Evolutionary conservation across 2,113 vertebrate species (phyloP), one percentile per base, ranked within the genome.

Genomic region (Callocephalon fimbriatum): DNA sequence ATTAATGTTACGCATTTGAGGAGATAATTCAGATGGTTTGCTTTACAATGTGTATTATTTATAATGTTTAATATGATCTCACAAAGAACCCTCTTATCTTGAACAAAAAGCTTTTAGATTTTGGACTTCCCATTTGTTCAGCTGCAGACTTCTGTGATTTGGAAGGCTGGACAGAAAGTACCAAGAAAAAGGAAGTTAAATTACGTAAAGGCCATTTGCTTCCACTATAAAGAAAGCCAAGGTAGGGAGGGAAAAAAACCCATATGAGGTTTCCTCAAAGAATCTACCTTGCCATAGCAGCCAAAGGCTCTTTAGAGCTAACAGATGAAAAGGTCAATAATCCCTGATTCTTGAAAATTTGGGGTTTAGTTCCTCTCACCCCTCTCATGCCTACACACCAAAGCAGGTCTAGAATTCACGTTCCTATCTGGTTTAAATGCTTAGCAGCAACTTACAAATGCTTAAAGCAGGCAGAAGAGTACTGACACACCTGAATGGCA

Each of bases 101-200:
- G 59, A 78, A 75, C 40, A 86, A 87, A 75, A 35, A 82, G 19
- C 16, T 65, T 53, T 95, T 76, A 59, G 58, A 76, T 82, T 82
- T 79, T 56, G 26, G 18, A 78, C 53, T 94, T 93, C 74, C 53
- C 59, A 67, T 95, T 94, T 96, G 77, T 67, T 82, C 61, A 74
- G 42, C 45, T 93, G 79, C 65, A 88, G 25, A 67, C 20, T 92
- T 87, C 58, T 85, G 85, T 48, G 62, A 63, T 88, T 90, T 95
- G 54, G 38, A 59, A 92, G 62, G 56, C 75, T 87, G 84, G 44
- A 47, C 61, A 88, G 44, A 90, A 63, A 71, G 61, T 89, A 61
- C 17, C 27, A 48, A 68, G 74, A 48, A 87, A 50, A 84, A 95
- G 78, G 93, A 95, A 93, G 50, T 8, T 40, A 62, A 59, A 66